Percentiles rank a stretch among this genome's conserved stretches.
phyloP scores from a whole-genome alignment of 1,140 invertebrate genomes.

The Calliopsis andreniformis region DNA sequence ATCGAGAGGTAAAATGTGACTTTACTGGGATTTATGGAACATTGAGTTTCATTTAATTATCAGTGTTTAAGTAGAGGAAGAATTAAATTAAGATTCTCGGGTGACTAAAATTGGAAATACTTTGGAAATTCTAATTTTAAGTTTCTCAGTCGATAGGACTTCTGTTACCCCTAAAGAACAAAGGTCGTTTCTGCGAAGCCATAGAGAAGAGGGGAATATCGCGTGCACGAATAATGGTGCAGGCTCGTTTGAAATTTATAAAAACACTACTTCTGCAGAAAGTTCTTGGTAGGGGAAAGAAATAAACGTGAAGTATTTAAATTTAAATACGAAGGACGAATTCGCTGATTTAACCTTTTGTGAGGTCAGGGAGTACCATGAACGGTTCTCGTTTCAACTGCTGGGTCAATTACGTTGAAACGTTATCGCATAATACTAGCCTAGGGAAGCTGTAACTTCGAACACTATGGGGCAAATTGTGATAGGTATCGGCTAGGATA shows the following conservation, averaged over 20 bases:
- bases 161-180: background rate
- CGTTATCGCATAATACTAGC: conserved; percentile 33
- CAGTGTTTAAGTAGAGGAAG: no score
- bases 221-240: background rate
- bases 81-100: no score
- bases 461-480: conserved; percentile 56
- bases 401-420: conserved; percentile 64
- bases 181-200: background rate
- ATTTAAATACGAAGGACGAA: conserved; percentile 52
- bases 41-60: no score
- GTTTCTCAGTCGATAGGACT: background rate
- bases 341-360: conserved; percentile 22
- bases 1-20: no score
- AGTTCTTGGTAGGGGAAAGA: conserved; percentile 7
- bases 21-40: no score
- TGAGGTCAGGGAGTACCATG: conserved; percentile 49
- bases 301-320: background rate
- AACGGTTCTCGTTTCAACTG: conserved; percentile 38
- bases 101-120: background rate
- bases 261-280: no score
- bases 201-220: background rate
- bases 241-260: conserved; percentile 2
- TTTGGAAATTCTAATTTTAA: background rate
- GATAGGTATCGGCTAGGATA: conserved; percentile 63
- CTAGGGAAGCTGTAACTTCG: conserved; percentile 34